Evolutionary conservation across 2,797 vertebrate genomes (phyloP).

Genomic region (Chaetodon trifasciatus): DNA sequence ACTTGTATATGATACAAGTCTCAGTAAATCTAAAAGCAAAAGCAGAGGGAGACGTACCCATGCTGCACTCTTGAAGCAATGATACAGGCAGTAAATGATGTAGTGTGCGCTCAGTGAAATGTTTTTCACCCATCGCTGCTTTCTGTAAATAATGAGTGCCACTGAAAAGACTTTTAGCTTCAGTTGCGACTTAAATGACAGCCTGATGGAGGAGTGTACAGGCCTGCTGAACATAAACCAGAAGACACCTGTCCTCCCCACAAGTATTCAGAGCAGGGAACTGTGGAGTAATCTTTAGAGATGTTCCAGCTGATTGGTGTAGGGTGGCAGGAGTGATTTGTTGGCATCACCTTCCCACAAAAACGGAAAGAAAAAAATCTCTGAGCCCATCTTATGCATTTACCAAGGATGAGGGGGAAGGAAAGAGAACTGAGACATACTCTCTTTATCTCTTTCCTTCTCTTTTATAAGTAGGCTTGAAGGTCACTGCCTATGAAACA

Average conservation of each 20-base stretch:
- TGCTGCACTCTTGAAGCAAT: not conserved
- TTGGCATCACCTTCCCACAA: conserved; percentile 55
- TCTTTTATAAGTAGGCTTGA: conserved; percentile 85
- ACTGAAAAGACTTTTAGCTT: conserved; percentile 23
- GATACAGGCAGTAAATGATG: conserved; percentile 21
- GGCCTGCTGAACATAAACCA: conserved; percentile 51
- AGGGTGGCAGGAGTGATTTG: conserved; percentile 62
- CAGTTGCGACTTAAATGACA: conserved; percentile 34
- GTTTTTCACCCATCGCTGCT: conserved; percentile 34
- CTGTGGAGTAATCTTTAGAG: conserved; percentile 69
- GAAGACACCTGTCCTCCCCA: conserved; percentile 17
- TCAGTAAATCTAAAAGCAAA: conserved; percentile 19
- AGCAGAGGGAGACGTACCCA: not conserved
- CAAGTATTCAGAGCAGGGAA: conserved; percentile 58
- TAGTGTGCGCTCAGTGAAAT: conserved; percentile 34
- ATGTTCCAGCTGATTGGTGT: conserved; percentile 69
- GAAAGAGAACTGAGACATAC: conserved; percentile 63
- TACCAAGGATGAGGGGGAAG: conserved; percentile 41
- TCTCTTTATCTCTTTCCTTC: conserved; percentile 65
- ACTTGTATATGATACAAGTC: not conserved
- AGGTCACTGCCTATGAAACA: conserved; percentile 85
- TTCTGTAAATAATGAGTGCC: conserved; percentile 36
- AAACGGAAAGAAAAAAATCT: conserved; percentile 35
- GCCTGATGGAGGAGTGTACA: conserved; percentile 24
- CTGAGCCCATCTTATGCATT: conserved; percentile 41